Evolutionary conservation across 2,797 vertebrate genomes (phyloP).

Genomic region (Eremophila alpestris): DNA sequence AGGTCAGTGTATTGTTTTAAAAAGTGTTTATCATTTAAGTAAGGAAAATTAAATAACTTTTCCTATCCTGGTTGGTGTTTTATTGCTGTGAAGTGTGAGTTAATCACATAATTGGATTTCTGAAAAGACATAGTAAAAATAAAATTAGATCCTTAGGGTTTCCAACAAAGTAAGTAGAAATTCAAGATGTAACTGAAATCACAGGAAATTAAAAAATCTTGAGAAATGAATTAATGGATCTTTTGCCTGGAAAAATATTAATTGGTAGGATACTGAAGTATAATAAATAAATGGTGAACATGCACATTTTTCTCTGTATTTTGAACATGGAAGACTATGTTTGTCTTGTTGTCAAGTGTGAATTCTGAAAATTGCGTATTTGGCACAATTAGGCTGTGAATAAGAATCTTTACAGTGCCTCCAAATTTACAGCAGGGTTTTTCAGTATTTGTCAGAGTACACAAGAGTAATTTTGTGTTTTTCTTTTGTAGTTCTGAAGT

Average conservation of each 20-base stretch:
- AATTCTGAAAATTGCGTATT: background rate
- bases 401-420: background rate
- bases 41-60: background rate
- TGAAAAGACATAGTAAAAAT: background rate
- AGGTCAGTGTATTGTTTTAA: background rate
- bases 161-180: background rate
- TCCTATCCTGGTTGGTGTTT: background rate
- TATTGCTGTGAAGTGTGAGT: background rate
- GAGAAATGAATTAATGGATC: background rate
- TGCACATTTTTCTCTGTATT: background rate
- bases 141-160: background rate
- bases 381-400: background rate
- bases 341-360: background rate
- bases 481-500: conserved; percentile 86
- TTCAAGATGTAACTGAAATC: background rate
- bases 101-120: background rate
- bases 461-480: background rate
- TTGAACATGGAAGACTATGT: background rate
- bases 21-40: background rate
- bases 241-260: background rate
- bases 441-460: background rate
- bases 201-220: background rate
- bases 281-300: background rate
- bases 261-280: background rate
- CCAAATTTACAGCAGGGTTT: background rate